Evolutionary conservation across 2,797 vertebrate genomes (phyloP), one percentile per base, ranked within the genome.

Genomic region (Ctenopoma multispine): DNA sequence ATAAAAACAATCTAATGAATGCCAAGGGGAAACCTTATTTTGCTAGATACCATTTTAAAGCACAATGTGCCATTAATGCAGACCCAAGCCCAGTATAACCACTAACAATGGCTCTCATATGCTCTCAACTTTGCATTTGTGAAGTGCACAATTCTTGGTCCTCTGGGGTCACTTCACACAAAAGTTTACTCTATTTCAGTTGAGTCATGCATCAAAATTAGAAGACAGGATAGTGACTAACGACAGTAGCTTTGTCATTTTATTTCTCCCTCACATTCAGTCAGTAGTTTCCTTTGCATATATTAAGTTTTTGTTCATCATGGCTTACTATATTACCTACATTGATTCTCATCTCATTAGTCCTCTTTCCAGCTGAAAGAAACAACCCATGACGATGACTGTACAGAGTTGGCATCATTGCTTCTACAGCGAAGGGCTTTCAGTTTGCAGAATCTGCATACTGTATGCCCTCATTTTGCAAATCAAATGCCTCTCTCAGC

Each of bases 1-100:
- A 72, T 70, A 65, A 81, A 34, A 83, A 53, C 53, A 63, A 21
- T 76, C 71, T 86, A 87, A 86, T 89, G 77, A 79, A 77, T 88
- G 79, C 84, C 86, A 82, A 64, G 61, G 77, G 80, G 54, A 82
- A 78, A 46, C 56, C 69, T 5, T 75, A 46, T 81, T 83, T 86
- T 79, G 58, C 61, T 59, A 81, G 81, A 83, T 75, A 66, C 27
- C 51, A 47, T 75, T 79, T 79, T 79, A 87, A 82, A 81, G 67
- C 55, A 72, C 66, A 84, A 79, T 78, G 43, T 68, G 50, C n/a
- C 24, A 67, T 81, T 84, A 85, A 81, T 80, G 82, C 71, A 77
- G 72, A 69, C 54, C 70, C 70, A 75, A 69, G 64, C 27, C 63
- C 56, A 56, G 56, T 74, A 60, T 63, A 83, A 81, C 72, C 53